phyloP scores from a whole-genome alignment of 2,797 vertebrate genomes.

The Karalla daura region DNA sequence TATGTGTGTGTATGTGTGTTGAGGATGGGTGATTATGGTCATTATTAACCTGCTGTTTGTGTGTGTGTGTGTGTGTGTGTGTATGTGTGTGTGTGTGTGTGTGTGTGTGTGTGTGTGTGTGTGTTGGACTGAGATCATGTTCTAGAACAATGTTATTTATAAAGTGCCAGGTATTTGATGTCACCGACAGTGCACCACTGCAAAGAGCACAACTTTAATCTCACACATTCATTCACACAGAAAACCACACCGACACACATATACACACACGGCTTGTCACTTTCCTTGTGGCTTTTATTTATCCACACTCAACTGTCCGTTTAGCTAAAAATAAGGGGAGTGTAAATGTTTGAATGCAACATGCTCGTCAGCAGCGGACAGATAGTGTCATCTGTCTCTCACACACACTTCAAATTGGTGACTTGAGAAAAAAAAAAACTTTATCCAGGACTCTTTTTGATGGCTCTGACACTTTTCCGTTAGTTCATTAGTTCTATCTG shows the following conservation, averaged over 20 bases:
- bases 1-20: slow-evolving; percentile 50
- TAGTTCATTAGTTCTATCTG: slow-evolving; percentile 74
- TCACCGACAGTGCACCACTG: slow-evolving; percentile 32
- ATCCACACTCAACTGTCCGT: slow-evolving; percentile 36
- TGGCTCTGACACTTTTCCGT: slow-evolving; percentile 64
- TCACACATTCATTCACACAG: slow-evolving; percentile 12
- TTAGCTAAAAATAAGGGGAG: slow-evolving; percentile 6
- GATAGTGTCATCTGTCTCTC: slow-evolving; percentile 15
- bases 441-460: slow-evolving; percentile 62
- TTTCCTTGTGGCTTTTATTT: slow-evolving; percentile 8
- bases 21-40: slow-evolving; percentile 74
- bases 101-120: slow-evolving; percentile 25
- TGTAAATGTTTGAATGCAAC: slow-evolving; percentile 1
- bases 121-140: slow-evolving; percentile 42
- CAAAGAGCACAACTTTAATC: slow-evolving; percentile 16
- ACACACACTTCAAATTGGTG: slow-evolving; percentile 36
- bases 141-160: slow-evolving; percentile 58
- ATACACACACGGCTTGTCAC: slow-evolving; percentile 6
- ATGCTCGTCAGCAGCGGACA: slow-evolving; percentile 4
- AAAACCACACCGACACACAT: slow-evolving; percentile 2
- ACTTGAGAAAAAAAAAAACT: slow-evolving; percentile 56
- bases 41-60: slow-evolving; percentile 70
- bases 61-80: slow-evolving; percentile 19
- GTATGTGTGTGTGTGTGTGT: slow-evolving; percentile 23
- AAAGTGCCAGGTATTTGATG: slow-evolving; percentile 56